Evolutionary conservation across 2,797 vertebrate species (phyloP), one percentile per base, ranked within the genome.

Genomic region (Sebastes trivittatus): DNA sequence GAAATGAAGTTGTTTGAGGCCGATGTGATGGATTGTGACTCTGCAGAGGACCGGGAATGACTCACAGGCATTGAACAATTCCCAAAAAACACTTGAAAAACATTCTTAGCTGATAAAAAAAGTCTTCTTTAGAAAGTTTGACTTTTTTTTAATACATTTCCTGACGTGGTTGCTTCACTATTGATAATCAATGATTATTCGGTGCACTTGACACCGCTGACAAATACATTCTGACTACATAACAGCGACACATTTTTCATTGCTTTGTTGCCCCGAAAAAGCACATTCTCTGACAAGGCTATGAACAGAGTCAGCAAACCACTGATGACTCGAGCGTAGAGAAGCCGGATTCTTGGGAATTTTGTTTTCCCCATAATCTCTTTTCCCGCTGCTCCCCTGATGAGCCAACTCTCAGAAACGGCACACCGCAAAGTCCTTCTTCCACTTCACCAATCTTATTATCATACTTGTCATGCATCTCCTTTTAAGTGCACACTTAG

Each of bases 401-500:
- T 82, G 80, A 88, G 74, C 59, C 70, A 58, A 69, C 77, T 77
- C 79, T 75, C 59, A 20, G 68, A 71, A 86, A 90, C 68, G 13
- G 9, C 60, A 77, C 72, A 82, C 82, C 23, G 1, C 77, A 80
- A 78, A 79, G 67, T 72, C 63, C 36, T 79, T 79, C 78, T 76
- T 78, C 82, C 74, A 70, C 72, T 16, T 63, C 73, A 56, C 75
- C 72, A 70, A 79, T 90, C 87, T 78, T 70, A 93, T 94, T 92
- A 91, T 89, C 86, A 95, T 89, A 78, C 82, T 85, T 88, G 85
- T 78, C 90, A 86, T 87, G 82, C 92, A 91, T 88, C 84, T 93
- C 92, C 90, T 93, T 95, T 92, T 92, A 93, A 93, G 93, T 72
- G 87, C 90, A 94, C 74, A 76, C 80, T 84, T 64, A 29, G 73